A percentile compares a stretch with the other conserved stretches of the same genome.
Conservation (phyloP, 2,797 vertebrate species). For the Acanthornis magna region DNA sequence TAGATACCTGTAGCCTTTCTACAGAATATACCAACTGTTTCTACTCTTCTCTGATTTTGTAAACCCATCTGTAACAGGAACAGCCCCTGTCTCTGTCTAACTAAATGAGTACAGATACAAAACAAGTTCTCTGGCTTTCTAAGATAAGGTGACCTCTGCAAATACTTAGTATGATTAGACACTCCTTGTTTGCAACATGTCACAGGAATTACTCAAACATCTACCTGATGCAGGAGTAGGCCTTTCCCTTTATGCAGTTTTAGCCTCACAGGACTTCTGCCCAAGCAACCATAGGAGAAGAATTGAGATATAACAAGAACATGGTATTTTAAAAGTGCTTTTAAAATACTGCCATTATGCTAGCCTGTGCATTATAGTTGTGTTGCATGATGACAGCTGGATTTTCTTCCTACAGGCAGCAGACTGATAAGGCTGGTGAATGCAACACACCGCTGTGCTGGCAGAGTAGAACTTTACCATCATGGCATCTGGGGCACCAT, state of each 20-base stretch:
- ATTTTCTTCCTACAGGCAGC: conserved; percentile 36
- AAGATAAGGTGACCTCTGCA: background rate
- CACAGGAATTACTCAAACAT: background rate
- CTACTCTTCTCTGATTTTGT: background rate
- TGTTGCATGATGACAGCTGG: background rate
- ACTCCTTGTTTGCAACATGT: background rate
- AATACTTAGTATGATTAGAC: background rate
- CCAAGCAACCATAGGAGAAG: background rate
- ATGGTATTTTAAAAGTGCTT: background rate
- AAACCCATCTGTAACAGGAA: background rate
- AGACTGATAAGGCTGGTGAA: conserved; percentile 53
- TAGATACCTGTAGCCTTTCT: background rate
- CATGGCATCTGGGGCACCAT: conserved; percentile 66
- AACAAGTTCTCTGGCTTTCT: background rate
- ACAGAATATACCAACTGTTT: background rate
- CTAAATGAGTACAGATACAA: background rate
- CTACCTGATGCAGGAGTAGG: background rate
- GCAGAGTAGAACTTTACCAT: conserved; percentile 67
- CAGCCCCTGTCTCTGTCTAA: background rate
- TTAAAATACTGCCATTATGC: background rate
- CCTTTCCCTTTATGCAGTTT: background rate
- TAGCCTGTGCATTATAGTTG: background rate
- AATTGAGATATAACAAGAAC: background rate
- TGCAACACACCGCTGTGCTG: conserved; percentile 46
- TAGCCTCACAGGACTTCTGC: background rate